Percentiles rank a stretch among this genome's conserved stretches.
Conservation (phyloP, 2,888 invertebrate genomes). For the Cataglyphis livida region DNA sequence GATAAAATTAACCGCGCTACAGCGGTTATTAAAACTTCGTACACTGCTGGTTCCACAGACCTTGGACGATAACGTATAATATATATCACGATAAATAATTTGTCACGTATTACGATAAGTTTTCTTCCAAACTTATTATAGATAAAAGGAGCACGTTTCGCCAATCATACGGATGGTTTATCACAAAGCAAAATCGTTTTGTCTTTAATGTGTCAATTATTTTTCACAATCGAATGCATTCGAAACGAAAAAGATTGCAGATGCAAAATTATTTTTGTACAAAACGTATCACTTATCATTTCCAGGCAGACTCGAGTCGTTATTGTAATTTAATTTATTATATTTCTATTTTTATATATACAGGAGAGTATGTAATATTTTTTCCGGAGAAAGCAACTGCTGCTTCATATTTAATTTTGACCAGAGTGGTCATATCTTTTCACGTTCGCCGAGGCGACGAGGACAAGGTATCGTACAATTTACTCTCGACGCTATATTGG, state of each 20-base stretch:
- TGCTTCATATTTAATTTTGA: constrained; percentile 46
- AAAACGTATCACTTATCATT: neutral
- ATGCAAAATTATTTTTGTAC: neutral
- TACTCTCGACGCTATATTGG: constrained; percentile 21
- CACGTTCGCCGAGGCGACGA: neutral
- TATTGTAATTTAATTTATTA: neutral
- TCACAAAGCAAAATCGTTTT: neutral
- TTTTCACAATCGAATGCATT: neutral
- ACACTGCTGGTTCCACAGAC: neutral
- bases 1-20: constrained; percentile 27
- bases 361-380: neutral
- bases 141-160: neutral
- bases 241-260: neutral
- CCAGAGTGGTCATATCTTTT: constrained; percentile 7
- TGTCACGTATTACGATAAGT: constrained; percentile 18
- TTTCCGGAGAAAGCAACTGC: constrained; percentile 2
- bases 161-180: neutral
- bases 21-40: neutral
- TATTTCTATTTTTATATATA: neutral
- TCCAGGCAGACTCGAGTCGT: neutral
- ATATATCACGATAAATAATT: neutral
- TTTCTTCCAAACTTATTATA: neutral
- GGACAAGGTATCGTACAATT: neutral
- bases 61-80: constrained; percentile 7
- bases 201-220: neutral